phyloP scores from a whole-genome alignment of 1,140 invertebrate genomes.

The Drosophila nigrodunni region DNA sequence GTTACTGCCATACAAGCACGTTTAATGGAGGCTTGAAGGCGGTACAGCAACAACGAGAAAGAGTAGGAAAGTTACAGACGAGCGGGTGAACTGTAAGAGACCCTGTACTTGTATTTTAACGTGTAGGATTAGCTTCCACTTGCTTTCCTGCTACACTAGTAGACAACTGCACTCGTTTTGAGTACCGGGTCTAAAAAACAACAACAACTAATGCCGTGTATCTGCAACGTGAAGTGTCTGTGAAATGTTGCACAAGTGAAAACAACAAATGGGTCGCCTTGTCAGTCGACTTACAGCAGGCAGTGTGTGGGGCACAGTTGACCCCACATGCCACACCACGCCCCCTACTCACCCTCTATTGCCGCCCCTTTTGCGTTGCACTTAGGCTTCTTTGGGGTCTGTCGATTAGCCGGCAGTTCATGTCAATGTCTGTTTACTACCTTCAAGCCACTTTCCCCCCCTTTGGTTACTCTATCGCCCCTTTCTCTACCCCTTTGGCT shows the following conservation, averaged over 20 bases:
- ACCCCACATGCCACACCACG: constrained; percentile 1
- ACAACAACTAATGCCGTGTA: constrained; percentile 25
- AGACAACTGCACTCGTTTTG: too few species aligned
- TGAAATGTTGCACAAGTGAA: constrained; percentile 79
- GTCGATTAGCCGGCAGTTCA: constrained; percentile 77
- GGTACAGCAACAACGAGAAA: constrained; percentile 19
- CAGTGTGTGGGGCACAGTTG: constrained; percentile 33
- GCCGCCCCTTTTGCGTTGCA: not conserved
- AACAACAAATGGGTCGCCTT: constrained; percentile 81
- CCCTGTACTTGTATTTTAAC: too few species aligned
- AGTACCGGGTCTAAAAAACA: not conserved
- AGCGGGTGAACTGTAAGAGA: too few species aligned
- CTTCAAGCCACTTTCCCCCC: constrained; percentile 6
- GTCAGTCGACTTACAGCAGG: constrained; percentile 46
- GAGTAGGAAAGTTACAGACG: too few species aligned
- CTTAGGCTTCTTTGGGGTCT: constrained; percentile 56
- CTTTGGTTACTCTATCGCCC: not conserved
- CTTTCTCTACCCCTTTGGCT: not conserved
- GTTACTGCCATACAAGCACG: constrained; percentile 80
- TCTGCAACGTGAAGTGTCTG: constrained; percentile 59
- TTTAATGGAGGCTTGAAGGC: constrained; percentile 77
- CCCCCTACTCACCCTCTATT: not conserved
- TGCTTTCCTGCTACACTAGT: too few species aligned
- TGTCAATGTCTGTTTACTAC: constrained; percentile 68
- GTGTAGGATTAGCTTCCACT: too few species aligned